Evolutionary conservation across 2,113 vertebrate genomes (phyloP).

Genomic region (Ivindomyrus marchei): DNA sequence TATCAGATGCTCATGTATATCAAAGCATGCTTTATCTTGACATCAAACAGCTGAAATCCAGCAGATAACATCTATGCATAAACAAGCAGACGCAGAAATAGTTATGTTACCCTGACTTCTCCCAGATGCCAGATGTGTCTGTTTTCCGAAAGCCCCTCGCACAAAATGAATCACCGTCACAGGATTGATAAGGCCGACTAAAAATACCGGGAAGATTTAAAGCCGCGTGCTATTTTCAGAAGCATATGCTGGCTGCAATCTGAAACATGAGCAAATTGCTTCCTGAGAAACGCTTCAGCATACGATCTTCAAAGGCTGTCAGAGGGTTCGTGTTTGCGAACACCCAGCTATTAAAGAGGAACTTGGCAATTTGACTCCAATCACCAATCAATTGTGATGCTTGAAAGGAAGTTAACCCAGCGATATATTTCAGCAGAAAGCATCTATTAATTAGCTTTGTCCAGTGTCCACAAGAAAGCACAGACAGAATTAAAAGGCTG

Average conservation of each 20-base stretch:
- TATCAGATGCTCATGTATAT: not conserved
- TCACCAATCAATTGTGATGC: not conserved
- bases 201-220: constrained; percentile 13
- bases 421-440: not conserved
- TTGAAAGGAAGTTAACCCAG: not conserved
- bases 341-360: not conserved
- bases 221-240: constrained; percentile 1
- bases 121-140: constrained; percentile 5
- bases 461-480: not conserved
- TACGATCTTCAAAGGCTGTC: not conserved
- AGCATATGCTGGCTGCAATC: not conserved
- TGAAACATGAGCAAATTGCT: constrained; percentile 25
- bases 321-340: not conserved
- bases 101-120: not conserved
- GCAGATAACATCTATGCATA: not conserved
- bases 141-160: constrained; percentile 8
- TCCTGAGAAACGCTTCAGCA: constrained; percentile 25
- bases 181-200: constrained; percentile 21
- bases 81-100: not conserved
- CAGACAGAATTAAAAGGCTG: not conserved
- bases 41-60: not conserved
- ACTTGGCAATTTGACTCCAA: not conserved
- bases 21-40: not conserved
- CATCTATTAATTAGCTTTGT: not conserved
- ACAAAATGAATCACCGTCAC: constrained; percentile 16